Base-by-base conservation (phyloP, 2,888 invertebrate species). In the Steromphala cineraria region DNA sequence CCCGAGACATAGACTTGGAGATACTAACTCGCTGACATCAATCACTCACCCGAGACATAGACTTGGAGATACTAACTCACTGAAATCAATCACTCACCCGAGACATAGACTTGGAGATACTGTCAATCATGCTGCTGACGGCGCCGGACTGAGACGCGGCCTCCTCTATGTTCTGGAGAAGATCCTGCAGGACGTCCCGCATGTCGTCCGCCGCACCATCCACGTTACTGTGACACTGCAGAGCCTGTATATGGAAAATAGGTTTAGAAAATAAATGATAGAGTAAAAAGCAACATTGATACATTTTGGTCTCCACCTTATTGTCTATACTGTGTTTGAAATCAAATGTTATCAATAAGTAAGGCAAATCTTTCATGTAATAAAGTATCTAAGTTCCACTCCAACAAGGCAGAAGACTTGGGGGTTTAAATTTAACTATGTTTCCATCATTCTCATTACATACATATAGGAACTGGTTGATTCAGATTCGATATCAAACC, bases 71-170 rank as follows among this genome's bases (percentile, higher is more conserved):
- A 80, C 96, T n/a, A 67, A n/a, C 40, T 0, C n/a, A 21, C 21
- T 31, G 15, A 56, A 2, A 10, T 56, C 31, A 17, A 2, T n/a
- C 8, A 77, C 83, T 81, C 85, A 92, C 92, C 90, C 89, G 89
- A 7, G 93, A 96, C 93, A 98, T 97, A n/a, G 98, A 96, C 13
- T 98, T 95, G n/a, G 96, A 96, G 83, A 99, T 95, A 80, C 96
- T 96, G 92, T 98, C 98, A 8, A 99, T 96, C 83, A 98, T 95
- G 0, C 97, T 96, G 0, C 96, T 96, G 0, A 98, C 97, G 76
- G 97, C 96, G 2, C 99, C 99, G 40, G 97, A 96, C 90, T 97
- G 97, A 0, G 98, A 96, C 31, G 97, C 96, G 67, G 92, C 90
- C 79, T 93, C 92, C 82, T 93, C 97, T 81, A 98, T 95, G 17